phyloP scores from a whole-genome alignment of 2,113 vertebrate genomes.

The Myrmophylax atrothorax region DNA sequence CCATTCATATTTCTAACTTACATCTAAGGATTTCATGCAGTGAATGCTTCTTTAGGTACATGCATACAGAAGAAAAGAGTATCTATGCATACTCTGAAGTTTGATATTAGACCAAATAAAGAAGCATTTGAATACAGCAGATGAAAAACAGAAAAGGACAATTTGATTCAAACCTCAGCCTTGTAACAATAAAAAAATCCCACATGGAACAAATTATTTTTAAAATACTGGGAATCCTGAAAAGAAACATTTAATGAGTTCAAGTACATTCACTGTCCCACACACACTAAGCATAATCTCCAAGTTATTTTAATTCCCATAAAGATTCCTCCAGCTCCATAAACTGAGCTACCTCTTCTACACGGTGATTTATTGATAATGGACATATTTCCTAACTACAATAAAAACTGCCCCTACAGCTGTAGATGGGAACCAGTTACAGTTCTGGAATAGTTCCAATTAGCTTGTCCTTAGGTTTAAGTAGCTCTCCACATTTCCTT shows the following conservation, averaged over 20 bases:
- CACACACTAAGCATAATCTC: background rate
- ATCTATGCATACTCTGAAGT: background rate
- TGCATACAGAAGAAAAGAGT: background rate
- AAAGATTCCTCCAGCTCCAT: background rate
- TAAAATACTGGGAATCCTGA: background rate
- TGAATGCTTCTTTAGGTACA: background rate
- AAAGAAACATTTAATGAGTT: background rate
- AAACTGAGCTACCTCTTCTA: background rate
- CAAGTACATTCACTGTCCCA: background rate
- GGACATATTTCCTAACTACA: background rate
- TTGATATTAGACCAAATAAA: background rate
- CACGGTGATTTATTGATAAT: background rate
- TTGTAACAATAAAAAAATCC: background rate
- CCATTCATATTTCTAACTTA: background rate
- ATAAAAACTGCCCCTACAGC: background rate
- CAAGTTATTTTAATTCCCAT: background rate
- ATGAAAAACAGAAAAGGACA: background rate
- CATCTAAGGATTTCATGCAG: background rate
- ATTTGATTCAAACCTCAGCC: background rate
- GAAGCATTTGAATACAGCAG: background rate
- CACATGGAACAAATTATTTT: background rate
- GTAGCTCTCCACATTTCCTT: background rate
- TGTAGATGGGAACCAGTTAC: background rate
- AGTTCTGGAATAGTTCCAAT: rapidly evolving
- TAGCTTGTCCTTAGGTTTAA: background rate